These are phyloP conservation scores for Corythornis vintsioides DNA, from an alignment of 2,113 vertebrate genomes.

Conservation along the genomic window DNA sequence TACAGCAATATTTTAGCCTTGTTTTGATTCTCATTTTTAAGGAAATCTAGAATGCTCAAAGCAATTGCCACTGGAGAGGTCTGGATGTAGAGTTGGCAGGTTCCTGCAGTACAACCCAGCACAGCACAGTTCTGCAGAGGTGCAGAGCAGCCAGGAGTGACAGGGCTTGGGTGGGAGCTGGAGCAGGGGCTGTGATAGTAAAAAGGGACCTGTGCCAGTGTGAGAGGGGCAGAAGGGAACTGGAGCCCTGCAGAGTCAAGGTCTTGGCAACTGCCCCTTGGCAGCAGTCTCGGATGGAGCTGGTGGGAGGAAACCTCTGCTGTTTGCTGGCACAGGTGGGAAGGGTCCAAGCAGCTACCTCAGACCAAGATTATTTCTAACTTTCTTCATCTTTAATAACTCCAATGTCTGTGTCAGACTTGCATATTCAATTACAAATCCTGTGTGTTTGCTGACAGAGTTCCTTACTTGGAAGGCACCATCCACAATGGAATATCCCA, in stretches of 20 bases:
- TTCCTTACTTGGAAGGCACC: neutral
- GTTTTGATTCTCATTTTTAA: neutral
- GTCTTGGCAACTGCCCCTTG: neutral
- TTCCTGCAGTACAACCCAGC: neutral
- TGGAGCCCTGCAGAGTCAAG: neutral
- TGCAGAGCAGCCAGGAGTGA: neutral
- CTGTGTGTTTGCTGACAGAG: rapidly evolving
- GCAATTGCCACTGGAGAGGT: neutral
- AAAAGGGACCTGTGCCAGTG: neutral
- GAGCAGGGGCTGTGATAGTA: neutral
- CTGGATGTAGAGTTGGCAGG: neutral
- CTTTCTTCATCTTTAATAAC: neutral
- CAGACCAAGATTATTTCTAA: neutral
- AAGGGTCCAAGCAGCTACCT: neutral
- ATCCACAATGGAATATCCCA: neutral
- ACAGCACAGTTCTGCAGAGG: neutral
- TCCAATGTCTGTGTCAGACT: neutral
- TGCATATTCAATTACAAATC: neutral
- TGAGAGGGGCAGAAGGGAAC: neutral
- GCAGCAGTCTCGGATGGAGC: neutral
- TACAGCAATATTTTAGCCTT: neutral
- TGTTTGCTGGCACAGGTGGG: neutral
- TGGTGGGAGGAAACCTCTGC: neutral
- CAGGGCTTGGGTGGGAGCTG: neutral
- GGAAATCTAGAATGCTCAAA: neutral